A percentile compares a stretch with the other conserved stretches of the same genome.
phyloP scores from a whole-genome alignment of 1,140 invertebrate genomes.

The Ridgeia piscesae region DNA sequence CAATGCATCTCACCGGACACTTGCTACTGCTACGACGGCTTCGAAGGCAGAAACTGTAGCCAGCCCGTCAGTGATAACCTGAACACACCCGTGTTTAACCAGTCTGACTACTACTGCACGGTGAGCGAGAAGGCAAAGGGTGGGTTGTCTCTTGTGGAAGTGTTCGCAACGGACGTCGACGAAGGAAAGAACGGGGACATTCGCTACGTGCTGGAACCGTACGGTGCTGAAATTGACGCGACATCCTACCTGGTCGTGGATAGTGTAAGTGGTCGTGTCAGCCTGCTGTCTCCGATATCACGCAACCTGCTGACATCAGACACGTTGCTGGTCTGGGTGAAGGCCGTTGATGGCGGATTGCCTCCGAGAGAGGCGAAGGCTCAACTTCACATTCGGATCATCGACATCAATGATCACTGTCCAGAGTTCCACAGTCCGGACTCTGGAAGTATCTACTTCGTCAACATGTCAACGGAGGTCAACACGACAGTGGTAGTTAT shows the following conservation, averaged over 20 bases:
- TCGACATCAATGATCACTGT: neutral
- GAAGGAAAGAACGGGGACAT: neutral
- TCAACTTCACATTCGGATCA: neutral
- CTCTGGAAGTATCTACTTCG: neutral
- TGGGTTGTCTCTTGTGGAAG: neutral
- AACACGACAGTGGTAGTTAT: neutral
- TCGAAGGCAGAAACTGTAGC: slow-evolving; percentile 2
- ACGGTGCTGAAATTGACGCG: neutral
- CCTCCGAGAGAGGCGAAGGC: neutral
- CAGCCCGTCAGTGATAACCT: neutral
- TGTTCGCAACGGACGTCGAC: neutral
- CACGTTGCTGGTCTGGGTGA: neutral
- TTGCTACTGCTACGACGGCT: slow-evolving; percentile 13
- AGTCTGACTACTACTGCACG: neutral
- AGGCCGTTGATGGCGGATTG: neutral
- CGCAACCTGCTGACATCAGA: neutral
- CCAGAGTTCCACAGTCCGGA: neutral
- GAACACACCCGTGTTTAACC: neutral
- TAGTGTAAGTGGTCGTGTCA: slow-evolving; percentile 4
- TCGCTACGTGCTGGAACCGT: neutral
- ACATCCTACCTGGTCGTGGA: slow-evolving; percentile 8
- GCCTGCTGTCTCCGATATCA: neutral
- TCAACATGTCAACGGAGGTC: neutral
- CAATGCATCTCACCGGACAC: neutral
- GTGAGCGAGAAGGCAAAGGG: neutral